Evolutionary conservation across 2,888 invertebrate genomes (phyloP).

Genomic region (Protophormia terraenovae): DNA sequence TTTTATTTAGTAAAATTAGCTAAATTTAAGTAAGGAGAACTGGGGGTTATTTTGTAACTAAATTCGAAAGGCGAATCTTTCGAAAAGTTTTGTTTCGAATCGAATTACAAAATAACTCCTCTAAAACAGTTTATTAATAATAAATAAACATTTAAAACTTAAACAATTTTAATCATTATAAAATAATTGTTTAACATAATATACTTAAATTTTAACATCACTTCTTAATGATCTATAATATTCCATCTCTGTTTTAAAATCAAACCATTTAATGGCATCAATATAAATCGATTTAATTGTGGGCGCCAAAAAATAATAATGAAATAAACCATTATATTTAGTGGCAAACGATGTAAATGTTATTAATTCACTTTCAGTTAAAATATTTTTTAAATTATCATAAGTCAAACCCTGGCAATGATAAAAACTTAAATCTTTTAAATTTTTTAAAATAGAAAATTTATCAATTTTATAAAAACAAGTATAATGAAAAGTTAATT

Average conservation of each 20-base stretch:
- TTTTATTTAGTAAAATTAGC: too few relatives aligned
- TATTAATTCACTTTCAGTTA: neutral
- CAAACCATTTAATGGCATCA: constrained; percentile 43
- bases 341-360: constrained; percentile 34
- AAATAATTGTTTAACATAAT: too few relatives aligned
- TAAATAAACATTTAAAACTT: too few relatives aligned
- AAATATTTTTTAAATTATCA: constrained; percentile 34
- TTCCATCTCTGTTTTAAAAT: constrained; percentile 29
- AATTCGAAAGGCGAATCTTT: too few relatives aligned
- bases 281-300: constrained; percentile 70
- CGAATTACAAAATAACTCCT: too few relatives aligned
- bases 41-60: too few relatives aligned
- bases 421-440: constrained; percentile 9
- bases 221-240: neutral
- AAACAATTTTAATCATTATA: too few relatives aligned
- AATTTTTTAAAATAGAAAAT: neutral
- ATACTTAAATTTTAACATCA: neutral
- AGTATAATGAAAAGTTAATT: constrained; percentile 4
- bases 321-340: constrained; percentile 31
- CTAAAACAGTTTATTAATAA: too few relatives aligned
- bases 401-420: constrained; percentile 39
- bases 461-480: constrained; percentile 1
- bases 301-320: constrained; percentile 51
- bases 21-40: too few relatives aligned
- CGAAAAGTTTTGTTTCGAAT: too few relatives aligned